Percentiles rank a stretch among this genome's conserved stretches.
phyloP scores from a whole-genome alignment of 1,140 invertebrate genomes.

The Delia radicum region DNA sequence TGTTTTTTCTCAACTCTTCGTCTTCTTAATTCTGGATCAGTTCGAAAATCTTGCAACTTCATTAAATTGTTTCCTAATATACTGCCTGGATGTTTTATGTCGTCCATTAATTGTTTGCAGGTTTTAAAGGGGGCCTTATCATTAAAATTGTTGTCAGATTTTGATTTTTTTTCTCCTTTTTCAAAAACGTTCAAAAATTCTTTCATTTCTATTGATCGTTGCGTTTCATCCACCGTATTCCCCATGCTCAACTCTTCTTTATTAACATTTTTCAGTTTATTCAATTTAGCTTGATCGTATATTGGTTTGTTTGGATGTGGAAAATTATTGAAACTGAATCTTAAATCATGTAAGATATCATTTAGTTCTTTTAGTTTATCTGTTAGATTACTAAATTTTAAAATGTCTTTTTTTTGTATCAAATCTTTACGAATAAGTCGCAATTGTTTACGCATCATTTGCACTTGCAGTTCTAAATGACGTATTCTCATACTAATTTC shows the following conservation, averaged over 20 bases:
- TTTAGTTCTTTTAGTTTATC: conserved; percentile 5
- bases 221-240: background rate
- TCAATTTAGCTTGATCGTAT: no score
- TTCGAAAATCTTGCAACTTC: conserved; percentile 11
- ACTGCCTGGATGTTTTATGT: background rate
- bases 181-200: background rate
- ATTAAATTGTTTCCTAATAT: conserved; percentile 6
- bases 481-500: background rate
- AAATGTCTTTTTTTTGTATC: background rate
- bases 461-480: conserved; percentile 10
- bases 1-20: background rate
- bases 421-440: background rate
- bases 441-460: background rate
- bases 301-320: background rate
- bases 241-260: no score
- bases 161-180: background rate
- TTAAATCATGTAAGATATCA: background rate
- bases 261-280: background rate
- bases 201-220: background rate
- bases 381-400: background rate
- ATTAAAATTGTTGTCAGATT: background rate
- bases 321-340: background rate
- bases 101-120: background rate
- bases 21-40: background rate
- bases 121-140: background rate